Evolutionary conservation across 1,140 invertebrate species (phyloP).

Genomic region (Battus philenor): DNA sequence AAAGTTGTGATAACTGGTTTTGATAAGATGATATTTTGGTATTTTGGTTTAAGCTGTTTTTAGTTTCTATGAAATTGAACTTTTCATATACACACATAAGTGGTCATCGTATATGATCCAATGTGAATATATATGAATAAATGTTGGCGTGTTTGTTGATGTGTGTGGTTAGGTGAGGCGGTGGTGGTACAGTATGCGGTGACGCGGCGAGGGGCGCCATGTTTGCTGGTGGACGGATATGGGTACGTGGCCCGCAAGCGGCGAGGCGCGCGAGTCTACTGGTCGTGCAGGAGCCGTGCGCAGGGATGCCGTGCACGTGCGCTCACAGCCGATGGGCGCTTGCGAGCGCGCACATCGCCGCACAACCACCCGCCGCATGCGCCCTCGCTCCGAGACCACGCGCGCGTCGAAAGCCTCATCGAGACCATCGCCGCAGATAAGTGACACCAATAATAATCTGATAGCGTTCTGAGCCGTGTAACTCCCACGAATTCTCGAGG

Average conservation of each 20-base stretch:
- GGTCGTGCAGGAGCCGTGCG: conserved; percentile 49
- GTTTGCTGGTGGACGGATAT: conserved; percentile 50
- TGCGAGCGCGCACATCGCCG: conserved; percentile 27
- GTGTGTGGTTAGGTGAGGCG: conserved; percentile 15
- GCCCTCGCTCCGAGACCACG: conserved; percentile 29
- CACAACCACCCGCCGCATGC: conserved; percentile 48
- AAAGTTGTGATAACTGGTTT: no score
- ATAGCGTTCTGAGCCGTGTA: no score
- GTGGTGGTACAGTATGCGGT: conserved; percentile 41
- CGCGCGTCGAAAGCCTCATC: conserved; percentile 57
- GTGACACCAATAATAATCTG: no score
- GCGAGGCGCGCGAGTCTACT: conserved; percentile 56
- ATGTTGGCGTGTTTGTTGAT: no score
- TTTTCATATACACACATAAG: no score
- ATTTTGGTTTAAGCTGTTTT: no score
- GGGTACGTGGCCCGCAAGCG: conserved; percentile 55
- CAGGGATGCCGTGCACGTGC: conserved; percentile 47
- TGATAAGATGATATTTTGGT: no score
- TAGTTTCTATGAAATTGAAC: no score
- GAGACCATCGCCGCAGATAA: conserved; percentile 41
- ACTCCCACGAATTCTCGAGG: no score
- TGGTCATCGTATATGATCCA: no score
- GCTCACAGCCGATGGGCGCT: conserved; percentile 43
- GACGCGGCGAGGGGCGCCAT: conserved; percentile 57
- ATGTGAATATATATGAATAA: no score